Evolutionary conservation across 1,140 invertebrate genomes (phyloP), one percentile per base, ranked within the genome.

Genomic region (Physella acuta): DNA sequence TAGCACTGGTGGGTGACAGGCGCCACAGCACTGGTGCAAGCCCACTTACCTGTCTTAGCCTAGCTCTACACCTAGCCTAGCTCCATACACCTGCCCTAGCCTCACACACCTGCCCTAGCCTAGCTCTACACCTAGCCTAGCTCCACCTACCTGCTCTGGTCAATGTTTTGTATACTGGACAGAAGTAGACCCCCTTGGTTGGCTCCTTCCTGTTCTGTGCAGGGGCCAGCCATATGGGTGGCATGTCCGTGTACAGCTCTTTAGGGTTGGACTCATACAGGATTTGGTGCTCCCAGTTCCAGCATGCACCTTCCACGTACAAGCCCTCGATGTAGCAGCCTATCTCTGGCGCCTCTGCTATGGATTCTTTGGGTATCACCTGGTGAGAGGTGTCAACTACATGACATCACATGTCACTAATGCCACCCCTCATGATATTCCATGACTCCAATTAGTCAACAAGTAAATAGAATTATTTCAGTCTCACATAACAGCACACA

Each of bases 301-400:
- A 86, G 51, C 85, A 72, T 3, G 83, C 82, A 3, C 85, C 85
- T 68, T 86, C 85, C 3, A 84, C 39, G 68, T 78, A 86, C 62
- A 86, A 73, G 17, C 85, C 85, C 26, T 76, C 72, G 68, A 86
- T 85, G 66, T 83, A 86, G 69, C 85, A 86, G 16, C 85, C 85
- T 53, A 82, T 72, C n/a, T 76, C 66, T 8, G 85, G 85, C 1
- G 66, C 30, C 36, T 76, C 63, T 52, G 3, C 20, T 34, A 58
- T 34, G 2, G 4, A 3, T 34, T 58, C 56, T 34, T 58, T 58
- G 1, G 11, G 33, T 34, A 33, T 34, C 17, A 58, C 56, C 56
- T 58, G 33, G 17, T 24, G 30, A 58, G n/a, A 58, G 56, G n/a
- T n/a, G n/a, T n/a, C n/a, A n/a, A n/a, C n/a, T n/a, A n/a, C n/a